Conservation (phyloP, 2,797 vertebrate species). For the Eupleurogrammus muticus region DNA sequence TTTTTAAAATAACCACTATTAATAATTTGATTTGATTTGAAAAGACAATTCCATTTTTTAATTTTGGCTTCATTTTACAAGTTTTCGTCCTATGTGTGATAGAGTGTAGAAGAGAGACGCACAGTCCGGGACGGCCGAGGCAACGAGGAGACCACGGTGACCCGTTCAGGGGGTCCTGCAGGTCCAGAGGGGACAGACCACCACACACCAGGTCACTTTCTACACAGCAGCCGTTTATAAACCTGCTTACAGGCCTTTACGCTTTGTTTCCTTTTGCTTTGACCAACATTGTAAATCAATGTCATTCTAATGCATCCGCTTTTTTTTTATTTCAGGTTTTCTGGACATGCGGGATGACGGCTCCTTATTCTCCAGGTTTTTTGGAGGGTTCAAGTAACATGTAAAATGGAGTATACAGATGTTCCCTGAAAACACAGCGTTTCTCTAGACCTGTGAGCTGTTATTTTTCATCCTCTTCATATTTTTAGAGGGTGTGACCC, state of each 20-base stretch:
- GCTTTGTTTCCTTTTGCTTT: not conserved
- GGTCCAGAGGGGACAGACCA: constrained; percentile 56
- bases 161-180: constrained; percentile 68
- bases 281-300: not conserved
- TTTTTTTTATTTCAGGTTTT: constrained; percentile 70
- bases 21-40: too few relatives aligned
- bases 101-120: constrained; percentile 90
- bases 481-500: not conserved
- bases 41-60: too few relatives aligned
- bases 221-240: not conserved
- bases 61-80: too few relatives aligned
- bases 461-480: not conserved
- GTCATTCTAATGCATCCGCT: not conserved
- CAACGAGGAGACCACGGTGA: constrained; percentile 88
- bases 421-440: constrained; percentile 6
- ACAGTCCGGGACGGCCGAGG: constrained; percentile 90
- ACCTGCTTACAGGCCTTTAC: not conserved
- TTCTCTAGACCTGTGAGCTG: constrained; percentile 13
- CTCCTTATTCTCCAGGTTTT: constrained; percentile 84
- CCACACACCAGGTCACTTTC: constrained; percentile 61
- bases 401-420: not conserved
- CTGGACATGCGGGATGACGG: constrained; percentile 77
- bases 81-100: constrained; percentile 1
- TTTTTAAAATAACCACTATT: too few relatives aligned
- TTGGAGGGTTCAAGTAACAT: constrained; percentile 81